Evolutionary conservation across 2,888 invertebrate species (phyloP), one percentile per base, ranked within the genome.

Genomic region (Epirrita christyi): DNA sequence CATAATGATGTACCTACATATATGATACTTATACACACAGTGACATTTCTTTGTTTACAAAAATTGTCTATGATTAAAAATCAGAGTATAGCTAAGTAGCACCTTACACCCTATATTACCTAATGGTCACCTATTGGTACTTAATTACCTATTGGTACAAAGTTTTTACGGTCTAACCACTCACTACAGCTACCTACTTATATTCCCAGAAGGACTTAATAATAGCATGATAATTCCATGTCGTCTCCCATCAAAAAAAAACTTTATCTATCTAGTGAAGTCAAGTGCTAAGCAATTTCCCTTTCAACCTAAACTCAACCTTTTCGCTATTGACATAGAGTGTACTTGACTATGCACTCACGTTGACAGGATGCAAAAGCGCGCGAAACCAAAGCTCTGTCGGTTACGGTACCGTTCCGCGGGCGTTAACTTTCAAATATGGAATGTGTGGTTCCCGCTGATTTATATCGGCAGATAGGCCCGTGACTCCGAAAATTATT

Each of bases 321-420:
- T 65, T 68, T 81, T 76, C 15, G 0, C 0, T 0, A 0, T 0
- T 0, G 0, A 2, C 10, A 54, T 63, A 64, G 53, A 49, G 54
- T 29, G 14, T 54, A 54, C 21, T 52, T 41, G 21, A 42, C 5
- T 0, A 0, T 0, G 0, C 0, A 0, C 47, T 70, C 79, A 58
- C 53, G 61, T 59, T 54, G 61, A 46, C 6, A 70, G 66, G 72
- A 57, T 62, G 43, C 47, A 55, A 49, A 42, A 62, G 48, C 43
- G 34, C 57, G 44, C 46, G 41, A 58, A 58, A 55, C 36, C 56
- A 59, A 58, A 55, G 60, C 32, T 43, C n/a, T 68, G 78, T 72
- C 83, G 75, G 83, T 84, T 84, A 81, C 68, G 66, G 73, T 85
- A 83, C 84, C 84, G 84, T 84, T 83, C 64, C 55, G 79, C 68